Conservation (phyloP, 2,797 vertebrate species). For the Poecile montanus region DNA sequence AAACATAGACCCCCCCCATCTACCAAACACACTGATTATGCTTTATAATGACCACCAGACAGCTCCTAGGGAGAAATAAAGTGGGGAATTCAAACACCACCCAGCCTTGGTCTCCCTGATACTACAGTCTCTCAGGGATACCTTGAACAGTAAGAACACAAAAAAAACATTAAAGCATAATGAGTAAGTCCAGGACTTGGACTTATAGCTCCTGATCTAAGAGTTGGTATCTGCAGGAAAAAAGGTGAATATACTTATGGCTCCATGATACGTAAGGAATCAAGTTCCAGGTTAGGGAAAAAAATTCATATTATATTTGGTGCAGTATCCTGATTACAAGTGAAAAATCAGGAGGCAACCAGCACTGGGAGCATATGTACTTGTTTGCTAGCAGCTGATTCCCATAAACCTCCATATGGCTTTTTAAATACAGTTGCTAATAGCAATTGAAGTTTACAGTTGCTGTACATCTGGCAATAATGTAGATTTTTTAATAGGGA, state of each 20-base stretch:
- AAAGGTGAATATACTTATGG: neutral
- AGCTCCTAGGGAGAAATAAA: neutral
- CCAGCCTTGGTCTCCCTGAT: neutral
- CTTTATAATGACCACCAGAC: neutral
- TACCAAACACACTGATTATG: neutral
- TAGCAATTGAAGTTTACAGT: constrained; percentile 3
- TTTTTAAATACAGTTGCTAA: constrained; percentile 25
- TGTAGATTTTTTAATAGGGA: neutral
- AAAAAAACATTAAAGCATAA: neutral
- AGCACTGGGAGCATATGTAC: neutral
- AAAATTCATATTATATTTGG: neutral
- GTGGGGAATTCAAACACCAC: neutral
- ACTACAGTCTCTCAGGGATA: neutral
- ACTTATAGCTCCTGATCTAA: neutral
- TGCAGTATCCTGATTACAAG: neutral
- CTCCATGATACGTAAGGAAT: neutral
- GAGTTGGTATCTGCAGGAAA: neutral
- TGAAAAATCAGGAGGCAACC: neutral
- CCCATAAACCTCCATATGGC: constrained; percentile 19
- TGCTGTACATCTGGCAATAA: constrained; percentile 17
- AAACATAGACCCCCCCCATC: neutral
- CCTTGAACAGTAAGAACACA: neutral
- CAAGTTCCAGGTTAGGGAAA: neutral
- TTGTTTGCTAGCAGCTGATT: constrained; percentile 23
- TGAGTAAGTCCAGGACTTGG: neutral